Evolutionary conservation across 2,113 vertebrate species (phyloP), one percentile per base, ranked within the genome.

Genomic region (Albula goreensis): DNA sequence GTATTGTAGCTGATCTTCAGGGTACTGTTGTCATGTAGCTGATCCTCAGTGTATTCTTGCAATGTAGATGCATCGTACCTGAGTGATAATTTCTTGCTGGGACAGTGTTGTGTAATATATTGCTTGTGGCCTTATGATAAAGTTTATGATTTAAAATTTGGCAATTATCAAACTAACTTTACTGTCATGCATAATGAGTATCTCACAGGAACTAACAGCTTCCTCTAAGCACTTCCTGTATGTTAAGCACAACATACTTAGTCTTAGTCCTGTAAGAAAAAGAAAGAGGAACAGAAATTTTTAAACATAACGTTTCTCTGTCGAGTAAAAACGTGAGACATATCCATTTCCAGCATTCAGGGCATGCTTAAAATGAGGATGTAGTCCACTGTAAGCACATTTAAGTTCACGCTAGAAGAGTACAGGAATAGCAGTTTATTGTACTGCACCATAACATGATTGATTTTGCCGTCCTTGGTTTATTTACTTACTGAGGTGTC

Each of bases 161-260:
- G 31, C 31, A 41, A 41, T 41, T 41, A 53, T 11, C 83, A 70
- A 57, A 60, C 74, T 52, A 79, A 79, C 84, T 53, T 31, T 11
- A 74, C 52, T 11, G n/a, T 13, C 5, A 17, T 7, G 25, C 50
- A 49, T 56, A 49, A 56, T 51, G 49, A 79, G 50, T 49, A 85
- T 31, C 49, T 12, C 77, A 85, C 83, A 84, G 83, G 83, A 84
- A 84, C 66, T 84, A 49, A 17, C 49, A 60, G 12, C 31, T n/a
- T 80, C 79, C 60, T 52, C 78, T 85, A 78, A 85, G 52, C 63
- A 70, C n/a, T 60, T 57, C 84, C 49, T 52, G 1, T 19, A 19
- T 57, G 52, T 41, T 13, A 50, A 81, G 19, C 50, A 77, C 50
- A 7, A 41, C 25, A 19, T 77, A 25, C 10, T 83, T 83, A 41